These are phyloP conservation scores for Chionoecetes opilio DNA, from an alignment of 1,140 invertebrate genomes.

Conservation along the genomic window DNA sequence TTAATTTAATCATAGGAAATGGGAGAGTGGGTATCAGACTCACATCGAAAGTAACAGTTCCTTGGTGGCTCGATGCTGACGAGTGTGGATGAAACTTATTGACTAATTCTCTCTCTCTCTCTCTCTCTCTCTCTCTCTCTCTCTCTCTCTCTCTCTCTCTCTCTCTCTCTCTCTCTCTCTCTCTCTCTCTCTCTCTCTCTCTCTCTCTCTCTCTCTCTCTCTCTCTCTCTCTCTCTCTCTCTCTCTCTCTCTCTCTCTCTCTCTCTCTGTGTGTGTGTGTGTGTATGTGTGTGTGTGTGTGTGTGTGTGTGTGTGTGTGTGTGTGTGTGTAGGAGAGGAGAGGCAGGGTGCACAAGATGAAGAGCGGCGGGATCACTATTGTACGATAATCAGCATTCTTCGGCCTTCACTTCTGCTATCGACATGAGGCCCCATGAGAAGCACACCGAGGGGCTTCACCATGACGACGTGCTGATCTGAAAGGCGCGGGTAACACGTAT, in stretches of 20 bases:
- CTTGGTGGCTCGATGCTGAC: not conserved
- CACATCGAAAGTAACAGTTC: not conserved
- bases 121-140: conserved; percentile 43
- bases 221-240: no score
- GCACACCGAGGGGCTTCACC: not conserved
- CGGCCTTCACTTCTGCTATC: not conserved
- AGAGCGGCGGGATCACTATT: conserved; percentile 32
- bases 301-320: conserved; percentile 27
- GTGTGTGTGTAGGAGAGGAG: not conserved
- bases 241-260: no score
- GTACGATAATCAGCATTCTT: conserved; percentile 43
- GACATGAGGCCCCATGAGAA: not conserved
- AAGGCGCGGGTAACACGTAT: not conserved
- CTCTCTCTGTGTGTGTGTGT: no score
- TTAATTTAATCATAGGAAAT: conserved; percentile 71
- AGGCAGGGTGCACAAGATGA: not conserved
- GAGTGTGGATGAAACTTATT: conserved; percentile 4
- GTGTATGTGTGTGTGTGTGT: no score
- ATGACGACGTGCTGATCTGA: no score
- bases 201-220: no score
- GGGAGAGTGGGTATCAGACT: conserved; percentile 35
- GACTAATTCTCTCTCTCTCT: not conserved
- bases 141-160: conserved; percentile 36
- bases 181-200: no score
- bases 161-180: conserved; percentile 29